Base-by-base conservation (phyloP, 2,888 invertebrate genomes). In the Imbricaverruca yamaguchii region DNA sequence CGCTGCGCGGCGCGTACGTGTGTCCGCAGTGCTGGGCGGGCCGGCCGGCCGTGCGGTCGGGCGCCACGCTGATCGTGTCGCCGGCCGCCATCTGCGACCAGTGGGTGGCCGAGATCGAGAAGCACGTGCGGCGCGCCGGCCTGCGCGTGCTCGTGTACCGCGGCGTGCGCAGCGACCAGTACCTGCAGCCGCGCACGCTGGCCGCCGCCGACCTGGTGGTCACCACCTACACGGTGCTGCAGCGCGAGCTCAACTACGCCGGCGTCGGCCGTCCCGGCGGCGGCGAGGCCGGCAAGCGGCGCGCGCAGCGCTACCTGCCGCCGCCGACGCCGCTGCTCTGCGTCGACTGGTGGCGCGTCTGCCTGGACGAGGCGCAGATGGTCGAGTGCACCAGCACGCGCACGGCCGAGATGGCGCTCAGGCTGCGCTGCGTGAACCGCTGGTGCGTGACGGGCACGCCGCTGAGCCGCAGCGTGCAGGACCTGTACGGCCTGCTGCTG, bases 371-470 rank as follows among this genome's bases (percentile, higher is more conserved):
- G 87, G 93, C 93, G 10, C 94, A 94, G 89, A 91, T 93, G 90
- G 92, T 93, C 0, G 93, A 93, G 85, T 89, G 90, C 80, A 88
- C 89, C 7, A 87, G 88, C 0, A 88, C 90, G 2, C 88, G 90
- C 85, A 89, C 91, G 1, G 90, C 92, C 0, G 88, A 89, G 84
- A 92, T 93, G 92, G 91, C 91, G 0, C 85, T 88, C 79, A 87
- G 89, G 83, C 86, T 93, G 69, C 85, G 85, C 83, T 90, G 92
- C 13, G 86, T 90, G 3, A 91, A 92, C 87, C 89, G 92, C 80
- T 94, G 94, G 94, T 91, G 91, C 21, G 89, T 92, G 0, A 93
- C 93, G 9, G 94, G 94, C 53, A 94, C 93, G 0, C 92, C 92
- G 0, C 89, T 92, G 80, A 91, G 91, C 85, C 89, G 89, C 81